Base-by-base conservation (phyloP, 2,113 vertebrate genomes). In the Emydura subglobosa region DNA sequence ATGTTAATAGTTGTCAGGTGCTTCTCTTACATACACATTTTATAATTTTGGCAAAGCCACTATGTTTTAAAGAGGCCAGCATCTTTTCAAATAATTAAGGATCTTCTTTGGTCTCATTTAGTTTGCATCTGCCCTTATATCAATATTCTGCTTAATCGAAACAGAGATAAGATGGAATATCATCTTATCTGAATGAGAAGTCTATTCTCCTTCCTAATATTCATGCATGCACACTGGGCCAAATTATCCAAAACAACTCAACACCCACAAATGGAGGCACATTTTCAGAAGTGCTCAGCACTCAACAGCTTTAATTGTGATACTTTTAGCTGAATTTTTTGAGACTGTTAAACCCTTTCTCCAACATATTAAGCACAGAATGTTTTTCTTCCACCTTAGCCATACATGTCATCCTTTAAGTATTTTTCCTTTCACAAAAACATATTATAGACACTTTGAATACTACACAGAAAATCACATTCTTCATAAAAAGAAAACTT, bases 281-380 rank as follows among this genome's bases (percentile, higher is more conserved):
- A 86, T 85, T 65, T 88, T 83, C 39, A 76, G 74, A 88, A 47
- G 72, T 12, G 39, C 25, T 89, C 72, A 85, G 72, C 86, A 89
- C 34, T 21, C 34, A 50, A 42, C 8, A 49, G 19, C 12, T 85
- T 34, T 8, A 78, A 47, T 47, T 27, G 24, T 74, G 22, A 42
- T 19, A 47, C 24, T 78, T 44, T 27, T 47, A 47, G 42, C 74
- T 47, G 22, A 24, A 47, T 27, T 47, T 78, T 78, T 78, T 27
- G 42, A 78, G 19, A 22, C 65, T 39, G 19, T 39, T 72, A 39
- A 72, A n/a, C 19, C 19, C 21, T 72, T 72, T 72, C n/a, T 39
- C 34, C 55, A 76, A 44, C 16, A 47, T 25, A 54, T 34, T 54
- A 78, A 44, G 14, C 21, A 53, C 47, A 54, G 34, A 13, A 29